Percentiles rank a stretch among this genome's conserved stretches.
These are phyloP conservation scores for Automeris io DNA, from an alignment of 2,888 invertebrate species.

Conservation along the genomic window DNA sequence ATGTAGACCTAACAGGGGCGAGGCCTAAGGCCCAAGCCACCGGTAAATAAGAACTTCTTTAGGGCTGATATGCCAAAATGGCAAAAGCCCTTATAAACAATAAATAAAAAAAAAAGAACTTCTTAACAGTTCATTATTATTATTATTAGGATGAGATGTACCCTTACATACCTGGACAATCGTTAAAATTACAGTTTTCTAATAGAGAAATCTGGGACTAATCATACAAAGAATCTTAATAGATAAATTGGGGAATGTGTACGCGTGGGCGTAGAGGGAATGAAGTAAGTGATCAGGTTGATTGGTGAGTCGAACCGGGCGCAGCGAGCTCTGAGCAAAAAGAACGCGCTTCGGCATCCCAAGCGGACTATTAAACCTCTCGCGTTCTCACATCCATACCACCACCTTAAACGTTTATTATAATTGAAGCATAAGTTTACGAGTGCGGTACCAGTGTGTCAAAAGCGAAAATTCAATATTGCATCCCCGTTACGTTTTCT, in stretches of 20 bases:
- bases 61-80: too few relatives aligned
- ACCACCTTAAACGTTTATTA: conserved; percentile 63
- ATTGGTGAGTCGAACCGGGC: conserved; percentile 9
- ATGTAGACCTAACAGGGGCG: too few relatives aligned
- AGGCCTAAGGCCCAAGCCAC: too few relatives aligned
- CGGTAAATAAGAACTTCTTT: too few relatives aligned
- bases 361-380: conserved; percentile 53
- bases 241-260: conserved; percentile 8
- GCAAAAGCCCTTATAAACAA: too few relatives aligned
- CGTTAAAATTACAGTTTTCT: too few relatives aligned
- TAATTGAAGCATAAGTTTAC: conserved; percentile 69
- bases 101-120: too few relatives aligned
- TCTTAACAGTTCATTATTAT: too few relatives aligned
- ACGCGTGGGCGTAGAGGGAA: neutral
- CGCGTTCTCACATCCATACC: conserved; percentile 58
- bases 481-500: conserved; percentile 15
- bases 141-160: too few relatives aligned
- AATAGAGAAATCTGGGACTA: conserved; percentile 18
- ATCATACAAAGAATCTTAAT: conserved; percentile 27
- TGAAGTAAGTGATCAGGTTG: conserved; percentile 6
- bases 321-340: conserved; percentile 36
- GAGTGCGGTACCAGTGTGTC: conserved; percentile 54
- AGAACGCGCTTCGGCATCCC: conserved; percentile 48
- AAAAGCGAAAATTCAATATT: conserved; percentile 50
- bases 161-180: too few relatives aligned